phyloP scores from a whole-genome alignment of 1,140 invertebrate genomes.

The Drosophila cardini region DNA sequence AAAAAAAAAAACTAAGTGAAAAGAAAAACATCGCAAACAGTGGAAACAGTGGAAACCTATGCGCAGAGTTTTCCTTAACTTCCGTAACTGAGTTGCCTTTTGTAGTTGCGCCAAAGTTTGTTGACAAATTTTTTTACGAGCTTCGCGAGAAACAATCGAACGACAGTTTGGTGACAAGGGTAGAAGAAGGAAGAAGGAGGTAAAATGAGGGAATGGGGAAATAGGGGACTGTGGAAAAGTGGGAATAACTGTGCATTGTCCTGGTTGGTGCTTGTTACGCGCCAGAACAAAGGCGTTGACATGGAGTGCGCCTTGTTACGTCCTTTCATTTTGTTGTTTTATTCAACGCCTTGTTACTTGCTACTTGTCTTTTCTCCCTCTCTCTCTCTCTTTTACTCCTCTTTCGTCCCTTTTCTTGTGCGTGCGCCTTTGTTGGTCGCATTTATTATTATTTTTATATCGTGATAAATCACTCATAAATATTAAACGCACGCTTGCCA shows the following conservation, averaged over 20 bases:
- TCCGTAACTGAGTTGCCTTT: constrained; percentile 24
- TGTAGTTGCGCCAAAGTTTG: constrained; percentile 42
- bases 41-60: constrained; percentile 21
- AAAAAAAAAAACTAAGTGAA: too few relatives aligned
- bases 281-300: constrained; percentile 54
- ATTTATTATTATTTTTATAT: constrained; percentile 84
- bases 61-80: background rate
- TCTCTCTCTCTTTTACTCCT: constrained; percentile 1
- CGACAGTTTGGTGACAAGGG: background rate
- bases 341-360: constrained; percentile 17
- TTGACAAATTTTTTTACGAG: constrained; percentile 75
- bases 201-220: background rate
- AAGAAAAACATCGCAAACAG: background rate
- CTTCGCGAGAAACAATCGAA: constrained; percentile 45
- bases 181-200: background rate
- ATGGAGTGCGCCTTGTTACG: constrained; percentile 43
- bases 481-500: constrained; percentile 80
- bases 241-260: constrained; percentile 20
- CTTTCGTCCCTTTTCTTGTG: constrained; percentile 36
- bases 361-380: constrained; percentile 9
- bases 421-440: constrained; percentile 60
- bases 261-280: constrained; percentile 61
- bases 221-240: background rate
- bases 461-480: constrained; percentile 84
- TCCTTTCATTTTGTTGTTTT: constrained; percentile 5